A percentile compares a stretch with the other conserved stretches of the same genome.
These are phyloP conservation scores for Cacoxenus indagator DNA, from an alignment of 2,888 invertebrate species.

Conservation along the genomic window DNA sequence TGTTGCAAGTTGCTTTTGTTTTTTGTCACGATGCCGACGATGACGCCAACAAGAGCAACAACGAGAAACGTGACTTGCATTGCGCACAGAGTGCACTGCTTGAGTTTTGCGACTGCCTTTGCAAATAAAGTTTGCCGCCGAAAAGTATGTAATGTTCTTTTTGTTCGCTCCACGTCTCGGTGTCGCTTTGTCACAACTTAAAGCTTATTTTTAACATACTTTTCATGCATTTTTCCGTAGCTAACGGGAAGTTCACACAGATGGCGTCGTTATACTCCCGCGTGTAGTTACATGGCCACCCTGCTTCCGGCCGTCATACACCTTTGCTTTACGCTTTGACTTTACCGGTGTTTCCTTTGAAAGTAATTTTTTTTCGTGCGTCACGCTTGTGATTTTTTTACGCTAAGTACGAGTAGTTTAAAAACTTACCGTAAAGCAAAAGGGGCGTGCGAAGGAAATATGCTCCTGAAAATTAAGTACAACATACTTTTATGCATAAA, in stretches of 20 bases:
- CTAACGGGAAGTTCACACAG: background rate
- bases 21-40: slow-evolving; percentile 39
- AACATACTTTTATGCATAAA: slow-evolving; percentile 10
- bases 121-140: slow-evolving; percentile 38
- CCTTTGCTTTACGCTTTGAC: background rate
- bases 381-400: slow-evolving; percentile 16
- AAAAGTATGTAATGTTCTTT: slow-evolving; percentile 51
- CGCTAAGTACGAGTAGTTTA: background rate
- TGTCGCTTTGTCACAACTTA: slow-evolving; percentile 7
- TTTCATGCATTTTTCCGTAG: slow-evolving; percentile 1
- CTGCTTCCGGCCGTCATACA: background rate
- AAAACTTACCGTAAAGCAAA: background rate
- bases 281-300: background rate
- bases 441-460: background rate
- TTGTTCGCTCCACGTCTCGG: background rate
- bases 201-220: background rate
- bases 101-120: background rate
- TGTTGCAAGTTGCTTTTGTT: slow-evolving; percentile 26
- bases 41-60: slow-evolving; percentile 35
- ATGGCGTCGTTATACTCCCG: background rate
- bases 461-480: background rate
- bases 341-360: background rate
- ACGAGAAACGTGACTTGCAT: slow-evolving; percentile 28
- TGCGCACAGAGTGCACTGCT: slow-evolving; percentile 36
- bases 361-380: background rate